These are phyloP conservation scores for Temnothorax curvispinosus DNA, from an alignment of 1,140 invertebrate species.

Conservation along the genomic window DNA sequence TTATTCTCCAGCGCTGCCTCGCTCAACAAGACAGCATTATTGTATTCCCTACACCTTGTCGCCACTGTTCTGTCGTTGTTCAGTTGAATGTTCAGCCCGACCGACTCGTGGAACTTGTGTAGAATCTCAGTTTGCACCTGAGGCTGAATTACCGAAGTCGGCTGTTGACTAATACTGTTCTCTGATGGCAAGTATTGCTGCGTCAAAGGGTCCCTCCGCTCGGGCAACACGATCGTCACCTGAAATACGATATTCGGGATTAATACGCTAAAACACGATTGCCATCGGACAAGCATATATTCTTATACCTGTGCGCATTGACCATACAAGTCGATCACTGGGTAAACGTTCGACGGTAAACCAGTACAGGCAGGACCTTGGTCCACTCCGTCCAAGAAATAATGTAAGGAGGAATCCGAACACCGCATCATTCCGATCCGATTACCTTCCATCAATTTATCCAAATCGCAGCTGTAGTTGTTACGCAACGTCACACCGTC, in stretches of 20 bases:
- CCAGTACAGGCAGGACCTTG: conserved; percentile 95
- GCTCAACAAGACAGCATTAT: conserved; percentile 91
- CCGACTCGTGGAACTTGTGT: conserved; percentile 89
- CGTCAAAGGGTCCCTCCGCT: conserved; percentile 82
- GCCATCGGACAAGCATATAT: not conserved
- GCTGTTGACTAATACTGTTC: conserved; percentile 84
- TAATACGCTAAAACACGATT: not conserved
- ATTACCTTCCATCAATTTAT: conserved; percentile 91
- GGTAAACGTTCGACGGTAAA: conserved; percentile 93
- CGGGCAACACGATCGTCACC: conserved; percentile 84
- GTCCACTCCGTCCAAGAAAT: conserved; percentile 96
- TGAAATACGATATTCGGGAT: conserved; percentile 57
- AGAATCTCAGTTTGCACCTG: conserved; percentile 81
- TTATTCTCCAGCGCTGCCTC: conserved; percentile 90
- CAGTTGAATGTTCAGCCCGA: conserved; percentile 91
- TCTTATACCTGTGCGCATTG: conserved; percentile 94
- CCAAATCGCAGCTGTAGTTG: conserved; percentile 94
- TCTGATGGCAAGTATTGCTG: conserved; percentile 84
- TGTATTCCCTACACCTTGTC: conserved; percentile 88
- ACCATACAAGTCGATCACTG: conserved; percentile 97
- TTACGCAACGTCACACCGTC: conserved; percentile 93
- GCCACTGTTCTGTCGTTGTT: conserved; percentile 90
- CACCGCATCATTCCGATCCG: conserved; percentile 95
- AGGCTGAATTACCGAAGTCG: conserved; percentile 83
- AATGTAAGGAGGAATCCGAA: conserved; percentile 94